Evolutionary conservation across 1,140 invertebrate species (phyloP), one percentile per base, ranked within the genome.

Genomic region (Euura saliciscinereae): DNA sequence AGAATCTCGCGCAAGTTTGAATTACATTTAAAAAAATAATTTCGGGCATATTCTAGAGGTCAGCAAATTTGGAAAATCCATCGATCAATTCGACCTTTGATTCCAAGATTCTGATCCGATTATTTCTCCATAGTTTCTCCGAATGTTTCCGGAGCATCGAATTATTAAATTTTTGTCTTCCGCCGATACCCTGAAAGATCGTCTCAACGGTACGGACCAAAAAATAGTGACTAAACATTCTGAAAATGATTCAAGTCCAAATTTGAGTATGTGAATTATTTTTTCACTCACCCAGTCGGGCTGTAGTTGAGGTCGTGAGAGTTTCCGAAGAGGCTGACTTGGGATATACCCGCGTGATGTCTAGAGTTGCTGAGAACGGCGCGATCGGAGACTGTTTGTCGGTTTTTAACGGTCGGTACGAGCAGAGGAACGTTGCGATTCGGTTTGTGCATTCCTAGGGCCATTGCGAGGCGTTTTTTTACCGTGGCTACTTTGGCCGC

Each of bases 401-500:
- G 84, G 75, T 72, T 89, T 86, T 69, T 89, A 80, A 78, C 85
- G 78, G 6, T 89, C 65, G 77, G 79, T 85, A 69, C 87, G 83
- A 66, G 87, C 84, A 45, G 83, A 70, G 45, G 82, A 76, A 64
- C 76, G 74, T n/a, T 71, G 80, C 83, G 65, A 82, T 82, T 66
- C 76, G 83, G 79, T 28, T 80, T 81, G 68, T 82, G 73, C 43
- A 89, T 86, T 43, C 87, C 87, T 13, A 89, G 75, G 11, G 85
- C 79, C 11, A 75, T 65, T 2, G 88, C 87, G 11, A 89, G 73
- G 28, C 88, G 82, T 70, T 78, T 82, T 76, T 87, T 89, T 3
- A 82, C 82, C 10, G 83, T 82, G 76, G 80, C 86, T 73, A 78
- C 68, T 59, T 68, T 71, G 43, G 75, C 66, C 44, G 77, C 75